Evolutionary conservation across 2,113 vertebrate genomes (phyloP).

Genomic region (Dunckerocampus dactyliophorus): DNA sequence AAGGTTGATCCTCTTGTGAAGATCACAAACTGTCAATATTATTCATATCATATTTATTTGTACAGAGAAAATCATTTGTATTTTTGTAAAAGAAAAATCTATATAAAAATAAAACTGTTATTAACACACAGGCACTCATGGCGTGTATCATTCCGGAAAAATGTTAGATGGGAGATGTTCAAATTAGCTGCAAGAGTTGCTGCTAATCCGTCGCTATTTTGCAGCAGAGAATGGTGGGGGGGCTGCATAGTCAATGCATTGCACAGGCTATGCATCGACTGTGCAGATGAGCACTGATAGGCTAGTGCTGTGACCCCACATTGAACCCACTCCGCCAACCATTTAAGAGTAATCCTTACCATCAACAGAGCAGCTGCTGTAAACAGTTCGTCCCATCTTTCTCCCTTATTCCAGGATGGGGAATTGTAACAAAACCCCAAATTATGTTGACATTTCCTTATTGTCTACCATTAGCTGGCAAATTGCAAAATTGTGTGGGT

Average conservation of each 20-base stretch:
- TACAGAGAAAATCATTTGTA: conserved; percentile 68
- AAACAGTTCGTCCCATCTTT: conserved; percentile 3
- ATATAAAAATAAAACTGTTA: conserved; percentile 47
- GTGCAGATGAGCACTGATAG: neutral
- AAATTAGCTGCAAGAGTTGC: conserved; percentile 9
- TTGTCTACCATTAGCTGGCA: conserved; percentile 6
- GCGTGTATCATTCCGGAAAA: neutral
- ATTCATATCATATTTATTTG: conserved; percentile 74
- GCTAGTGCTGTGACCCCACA: conserved; percentile 20
- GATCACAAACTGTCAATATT: conserved; percentile 48
- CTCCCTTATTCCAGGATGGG: conserved; percentile 24
- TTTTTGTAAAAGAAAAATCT: conserved; percentile 67
- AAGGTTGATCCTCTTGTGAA: conserved; percentile 70
- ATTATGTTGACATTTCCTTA: conserved; percentile 8
- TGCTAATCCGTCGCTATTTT: conserved; percentile 31
- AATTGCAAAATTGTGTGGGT: neutral
- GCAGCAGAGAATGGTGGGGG: neutral
- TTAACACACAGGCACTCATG: conserved; percentile 11
- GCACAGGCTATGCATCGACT: neutral
- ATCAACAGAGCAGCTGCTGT: conserved; percentile 56
- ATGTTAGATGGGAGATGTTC: conserved; percentile 2
- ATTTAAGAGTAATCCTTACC: conserved; percentile 19
- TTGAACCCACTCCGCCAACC: conserved; percentile 20
- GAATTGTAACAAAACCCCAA: conserved; percentile 29
- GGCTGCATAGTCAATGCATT: too few species aligned